phyloP scores from a whole-genome alignment of 1,140 invertebrate species.

The Drosophila repleta region DNA sequence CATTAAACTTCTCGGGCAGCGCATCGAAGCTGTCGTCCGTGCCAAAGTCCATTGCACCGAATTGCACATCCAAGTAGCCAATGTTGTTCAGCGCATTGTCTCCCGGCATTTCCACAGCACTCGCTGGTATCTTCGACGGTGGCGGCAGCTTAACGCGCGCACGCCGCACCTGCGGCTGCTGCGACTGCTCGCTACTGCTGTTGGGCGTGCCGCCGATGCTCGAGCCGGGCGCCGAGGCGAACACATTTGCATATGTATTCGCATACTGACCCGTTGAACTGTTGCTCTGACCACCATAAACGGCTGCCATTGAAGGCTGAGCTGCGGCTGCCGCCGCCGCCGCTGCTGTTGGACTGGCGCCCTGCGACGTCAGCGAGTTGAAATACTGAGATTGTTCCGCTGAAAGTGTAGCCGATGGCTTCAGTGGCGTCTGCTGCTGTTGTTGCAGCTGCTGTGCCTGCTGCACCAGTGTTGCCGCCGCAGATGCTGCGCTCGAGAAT shows the following conservation, averaged over 20 bases:
- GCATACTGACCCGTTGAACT: conserved; percentile 52
- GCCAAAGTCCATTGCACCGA: conserved; percentile 95
- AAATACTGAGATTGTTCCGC: conserved; percentile 84
- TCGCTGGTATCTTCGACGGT: conserved; percentile 96
- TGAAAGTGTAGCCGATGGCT: conserved; percentile 77
- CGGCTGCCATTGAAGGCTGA: conserved; percentile 37
- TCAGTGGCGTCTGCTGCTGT: conserved; percentile 70
- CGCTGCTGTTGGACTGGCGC: conserved; percentile 60
- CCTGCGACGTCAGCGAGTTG: conserved; percentile 80
- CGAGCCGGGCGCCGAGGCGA: conserved; percentile 69
- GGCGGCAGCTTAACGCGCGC: conserved; percentile 92
- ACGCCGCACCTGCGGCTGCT: conserved; percentile 87
- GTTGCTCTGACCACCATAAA: conserved; percentile 40
- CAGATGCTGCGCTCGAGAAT: conserved; percentile 77
- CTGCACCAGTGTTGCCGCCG: conserved; percentile 76
- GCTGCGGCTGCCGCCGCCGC: conserved; percentile 34
- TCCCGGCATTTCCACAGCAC: conserved; percentile 97
- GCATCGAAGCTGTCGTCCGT: conserved; percentile 85
- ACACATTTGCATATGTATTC: conserved; percentile 75
- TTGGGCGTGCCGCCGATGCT: conserved; percentile 60
- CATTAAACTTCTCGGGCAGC: conserved; percentile 84
- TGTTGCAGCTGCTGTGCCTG: conserved; percentile 47
- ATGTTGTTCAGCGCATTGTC: conserved; percentile 89
- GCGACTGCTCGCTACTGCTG: conserved; percentile 59
- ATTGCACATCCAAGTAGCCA: conserved; percentile 95